A percentile compares a stretch with the other conserved stretches of the same genome.
phyloP scores from a whole-genome alignment of 2,888 invertebrate genomes.

The Caenorhabditis macrosperma region DNA sequence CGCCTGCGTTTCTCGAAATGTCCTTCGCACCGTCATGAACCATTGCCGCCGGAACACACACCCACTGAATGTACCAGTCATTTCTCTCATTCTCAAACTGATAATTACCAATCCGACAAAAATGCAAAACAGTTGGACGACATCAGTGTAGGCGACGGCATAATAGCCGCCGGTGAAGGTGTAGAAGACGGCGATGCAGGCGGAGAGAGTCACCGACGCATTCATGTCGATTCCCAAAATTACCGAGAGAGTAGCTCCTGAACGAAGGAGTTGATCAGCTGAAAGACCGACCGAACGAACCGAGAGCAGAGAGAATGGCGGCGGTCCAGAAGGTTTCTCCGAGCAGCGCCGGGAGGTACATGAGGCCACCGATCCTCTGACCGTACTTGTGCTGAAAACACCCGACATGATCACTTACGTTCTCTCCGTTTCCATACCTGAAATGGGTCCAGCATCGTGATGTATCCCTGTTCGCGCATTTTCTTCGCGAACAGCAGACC shows the following conservation, averaged over 20 bases:
- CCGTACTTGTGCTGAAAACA: constrained; percentile 94
- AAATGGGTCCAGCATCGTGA: constrained; percentile 98
- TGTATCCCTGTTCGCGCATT: constrained; percentile 93
- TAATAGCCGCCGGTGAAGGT: constrained; percentile 91
- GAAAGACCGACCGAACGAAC: constrained; percentile 81
- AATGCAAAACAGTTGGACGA: constrained; percentile 97
- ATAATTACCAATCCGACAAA: constrained; percentile 89
- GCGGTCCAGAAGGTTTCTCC: constrained; percentile 99
- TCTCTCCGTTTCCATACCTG: constrained; percentile 63
- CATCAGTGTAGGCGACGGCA: constrained; percentile 98
- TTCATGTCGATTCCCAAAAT: constrained; percentile 96
- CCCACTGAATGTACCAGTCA: constrained; percentile 85
- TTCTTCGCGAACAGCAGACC: constrained; percentile 98
- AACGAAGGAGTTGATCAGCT: constrained; percentile 32
- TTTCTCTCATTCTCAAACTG: constrained; percentile 10
- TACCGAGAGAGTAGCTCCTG: constrained; percentile 95
- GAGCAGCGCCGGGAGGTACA: constrained; percentile 95
- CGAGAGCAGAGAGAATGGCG: constrained; percentile 94
- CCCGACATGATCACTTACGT: no score
- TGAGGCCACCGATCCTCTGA: constrained; percentile 95
- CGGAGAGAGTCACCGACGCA: constrained; percentile 93
- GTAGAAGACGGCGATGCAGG: constrained; percentile 96
- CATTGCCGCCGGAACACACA: constrained; percentile 97
- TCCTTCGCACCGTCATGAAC: constrained; percentile 89
- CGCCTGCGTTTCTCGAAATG: constrained; percentile 85